These are phyloP conservation scores for Takifugu flavidus DNA, from an alignment of 2,113 vertebrate genomes.

Conservation along the genomic window DNA sequence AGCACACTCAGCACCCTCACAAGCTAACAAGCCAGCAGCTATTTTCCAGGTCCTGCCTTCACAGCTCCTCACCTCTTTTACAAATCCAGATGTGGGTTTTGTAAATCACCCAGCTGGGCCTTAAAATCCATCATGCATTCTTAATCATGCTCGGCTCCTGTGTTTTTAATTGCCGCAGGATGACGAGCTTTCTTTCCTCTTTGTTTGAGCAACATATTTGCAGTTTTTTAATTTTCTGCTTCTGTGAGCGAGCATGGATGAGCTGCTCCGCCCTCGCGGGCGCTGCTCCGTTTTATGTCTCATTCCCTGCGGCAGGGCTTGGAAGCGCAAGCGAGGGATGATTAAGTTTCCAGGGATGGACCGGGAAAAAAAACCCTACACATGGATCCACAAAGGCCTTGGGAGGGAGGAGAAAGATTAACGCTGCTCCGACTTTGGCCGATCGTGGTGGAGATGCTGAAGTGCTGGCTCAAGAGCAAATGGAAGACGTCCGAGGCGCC, in stretches of 20 bases:
- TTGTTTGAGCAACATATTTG: not conserved
- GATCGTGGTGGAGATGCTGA: constrained; percentile 9
- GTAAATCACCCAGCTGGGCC: constrained; percentile 33
- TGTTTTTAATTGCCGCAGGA: constrained; percentile 40
- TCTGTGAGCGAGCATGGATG: not conserved
- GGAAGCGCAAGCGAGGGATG: constrained; percentile 1
- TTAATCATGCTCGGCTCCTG: constrained; percentile 38
- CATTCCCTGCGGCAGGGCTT: constrained; percentile 1
- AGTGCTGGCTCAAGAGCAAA: constrained; percentile 11
- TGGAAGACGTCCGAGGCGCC: not conserved
- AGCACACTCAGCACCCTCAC: constrained; percentile 37
- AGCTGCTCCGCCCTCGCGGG: not conserved
- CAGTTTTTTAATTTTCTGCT: not conserved
- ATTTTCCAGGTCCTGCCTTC: constrained; percentile 33
- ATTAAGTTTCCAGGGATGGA: constrained; percentile 6
- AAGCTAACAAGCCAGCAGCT: constrained; percentile 40
- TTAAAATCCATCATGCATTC: constrained; percentile 45
- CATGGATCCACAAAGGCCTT: constrained; percentile 8
- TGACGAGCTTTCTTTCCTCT: not conserved
- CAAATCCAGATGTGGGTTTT: constrained; percentile 42
- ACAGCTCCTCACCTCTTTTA: constrained; percentile 26
- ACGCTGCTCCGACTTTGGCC: not conserved
- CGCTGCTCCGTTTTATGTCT: not conserved
- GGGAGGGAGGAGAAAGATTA: not conserved
- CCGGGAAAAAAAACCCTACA: not conserved